Evolutionary conservation across 2,113 vertebrate species (phyloP).

Genomic region (Elanus axillaris): DNA sequence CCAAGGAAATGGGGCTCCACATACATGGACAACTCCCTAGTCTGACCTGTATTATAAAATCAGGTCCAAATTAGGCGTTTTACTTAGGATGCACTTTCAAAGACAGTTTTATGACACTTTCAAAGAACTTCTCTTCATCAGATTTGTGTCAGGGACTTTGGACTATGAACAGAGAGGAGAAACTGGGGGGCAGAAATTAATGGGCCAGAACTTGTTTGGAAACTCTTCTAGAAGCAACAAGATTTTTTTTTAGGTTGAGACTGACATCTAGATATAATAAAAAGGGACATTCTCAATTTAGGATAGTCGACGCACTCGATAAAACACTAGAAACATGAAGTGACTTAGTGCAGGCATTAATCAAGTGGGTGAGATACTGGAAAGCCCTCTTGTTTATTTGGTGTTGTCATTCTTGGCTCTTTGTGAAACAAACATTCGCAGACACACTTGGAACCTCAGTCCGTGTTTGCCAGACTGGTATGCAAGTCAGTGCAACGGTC

Average conservation of each 20-base stretch:
- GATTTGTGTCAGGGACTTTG: neutral
- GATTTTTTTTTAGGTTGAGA: neutral
- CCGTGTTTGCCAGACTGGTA: constrained; percentile 53
- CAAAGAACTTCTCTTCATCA: neutral
- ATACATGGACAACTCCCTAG: neutral
- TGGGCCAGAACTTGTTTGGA: neutral
- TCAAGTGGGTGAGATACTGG: constrained; percentile 31
- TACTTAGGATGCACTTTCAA: neutral
- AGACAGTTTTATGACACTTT: neutral
- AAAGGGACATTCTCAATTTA: neutral
- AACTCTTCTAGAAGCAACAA: neutral
- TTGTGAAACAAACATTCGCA: constrained; percentile 53
- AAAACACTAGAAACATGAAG: neutral
- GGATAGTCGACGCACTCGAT: neutral
- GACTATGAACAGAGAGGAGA: neutral
- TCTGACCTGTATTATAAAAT: neutral
- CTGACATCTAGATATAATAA: neutral
- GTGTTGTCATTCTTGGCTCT: constrained; percentile 51
- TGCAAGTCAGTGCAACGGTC: constrained; percentile 51
- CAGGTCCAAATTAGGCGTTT: neutral
- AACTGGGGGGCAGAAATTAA: neutral
- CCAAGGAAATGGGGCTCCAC: neutral
- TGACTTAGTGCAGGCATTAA: neutral
- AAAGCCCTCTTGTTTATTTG: constrained; percentile 53
- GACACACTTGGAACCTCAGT: constrained; percentile 33